phyloP scores from a whole-genome alignment of 64 coral and sea anemone genomes.

The Montipora efflorescens region DNA sequence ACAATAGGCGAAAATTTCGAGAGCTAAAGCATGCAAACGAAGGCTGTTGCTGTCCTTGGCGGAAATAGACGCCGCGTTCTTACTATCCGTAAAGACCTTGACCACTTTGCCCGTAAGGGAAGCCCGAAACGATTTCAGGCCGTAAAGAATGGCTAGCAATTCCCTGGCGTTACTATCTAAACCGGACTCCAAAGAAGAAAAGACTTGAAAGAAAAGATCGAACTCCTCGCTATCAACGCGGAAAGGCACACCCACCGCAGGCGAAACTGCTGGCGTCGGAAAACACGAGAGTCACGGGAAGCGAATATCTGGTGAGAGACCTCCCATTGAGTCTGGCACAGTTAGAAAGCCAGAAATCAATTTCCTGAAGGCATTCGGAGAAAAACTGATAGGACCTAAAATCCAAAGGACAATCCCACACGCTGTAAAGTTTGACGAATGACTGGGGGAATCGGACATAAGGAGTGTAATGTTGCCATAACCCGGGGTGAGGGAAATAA shows the following conservation, averaged over 20 bases:
- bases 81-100: no score
- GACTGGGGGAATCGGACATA: conserved; percentile 60
- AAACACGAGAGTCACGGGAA: conserved; percentile 29
- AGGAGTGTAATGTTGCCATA: conserved; percentile 56
- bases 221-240: conserved; percentile 39
- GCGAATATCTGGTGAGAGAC: neutral
- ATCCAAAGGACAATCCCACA: conserved; percentile 40
- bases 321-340: no score
- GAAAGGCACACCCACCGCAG: conserved; percentile 38
- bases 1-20: no score
- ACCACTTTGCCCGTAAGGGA: no score
- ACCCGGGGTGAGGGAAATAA: conserved; percentile 41
- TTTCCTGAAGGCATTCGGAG: no score
- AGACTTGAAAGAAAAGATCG: conserved; percentile 53
- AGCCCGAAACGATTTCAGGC: neutral
- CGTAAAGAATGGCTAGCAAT: neutral
- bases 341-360: no score
- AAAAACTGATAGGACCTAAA: neutral
- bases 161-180: conserved; percentile 59
- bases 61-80: no score
- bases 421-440: neutral
- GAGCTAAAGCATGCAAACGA: no score
- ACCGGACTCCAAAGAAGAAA: conserved; percentile 37
- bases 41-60: no score
- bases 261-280: conserved; percentile 46